Base-by-base conservation (phyloP, 2,797 vertebrate genomes). In the Otolemur crassicaudatus region DNA sequence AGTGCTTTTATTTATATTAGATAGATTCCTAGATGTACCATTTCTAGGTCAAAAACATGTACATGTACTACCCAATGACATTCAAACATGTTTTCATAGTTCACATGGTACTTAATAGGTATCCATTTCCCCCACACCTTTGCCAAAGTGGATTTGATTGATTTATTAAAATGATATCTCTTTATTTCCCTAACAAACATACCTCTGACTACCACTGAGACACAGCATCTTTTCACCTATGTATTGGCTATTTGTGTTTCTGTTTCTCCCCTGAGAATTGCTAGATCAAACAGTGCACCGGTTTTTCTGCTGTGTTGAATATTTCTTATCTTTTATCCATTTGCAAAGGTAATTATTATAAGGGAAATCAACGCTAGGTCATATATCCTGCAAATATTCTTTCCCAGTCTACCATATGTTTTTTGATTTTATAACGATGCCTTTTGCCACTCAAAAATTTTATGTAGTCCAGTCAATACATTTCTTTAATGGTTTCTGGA, bases 41-140 rank as follows among this genome's bases (percentile, higher is more conserved):
- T 85, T 94, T 95, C 91, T 91, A 73, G 77, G 37, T 92, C 46
- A 87, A 87, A 96, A 43, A 88, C 67, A 75, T 22, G 8, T 40
- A 91, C 25, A 80, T 61, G 69, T 70, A 34, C 65, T 77, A 85
- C n/a, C 69, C 40, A 27, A 20, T 56, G 67, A 76, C 46, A 95
- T 94, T 90, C 37, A 81, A 81, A 93, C 95, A 80, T 73, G 6
- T 81, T 79, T 87, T 90, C 92, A 31, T 56, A 92, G 34, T 67
- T 89, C 53, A 84, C 7, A 25, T 23, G 67, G 40, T 90, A 3
- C 46, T 87, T 81, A 81, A 81, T 20, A 73, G 14, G 10, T 49
- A 61, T 85, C 22, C 4, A 6, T 85, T 87, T 79, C 91, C 22
- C 49, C 56, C 17, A 79, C 31, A 72, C n/a, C 87, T 95, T 76